Evolutionary conservation across 1,140 invertebrate genomes (phyloP), one percentile per base, ranked within the genome.

Genomic region (Telenomus remus): DNA sequence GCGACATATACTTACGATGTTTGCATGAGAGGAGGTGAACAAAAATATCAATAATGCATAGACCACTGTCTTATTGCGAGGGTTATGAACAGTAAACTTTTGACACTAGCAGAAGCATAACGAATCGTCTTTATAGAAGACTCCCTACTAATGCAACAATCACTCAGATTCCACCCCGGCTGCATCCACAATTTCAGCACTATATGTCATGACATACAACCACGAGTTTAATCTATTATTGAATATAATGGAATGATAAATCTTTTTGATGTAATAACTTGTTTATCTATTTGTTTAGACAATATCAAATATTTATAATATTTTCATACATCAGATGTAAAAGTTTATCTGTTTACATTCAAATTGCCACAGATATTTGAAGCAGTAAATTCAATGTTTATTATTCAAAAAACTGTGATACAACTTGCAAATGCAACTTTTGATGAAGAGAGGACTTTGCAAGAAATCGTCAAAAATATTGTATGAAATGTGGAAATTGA

Each of bases 21-120:
- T 27, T 27, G 19, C 2, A 27, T 27, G 19, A 27, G 19, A 27
- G 19, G 37, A 39, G 9, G 37, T 39, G 37, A 9, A 39, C 37
- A 39, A 39, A 39, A 27, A 27, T 39, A 39, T 39, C 9, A 39
- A 39, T 39, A 39, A 39, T 39, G 37, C 37, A 39, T 39, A 39
- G 37, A 55, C 42, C 43, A 56, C 57, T 66, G 66, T 75, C 76
- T 70, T 43, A 47, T 68, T 50, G 57, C 43, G 34, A 79, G 47
- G 63, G 69, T 70, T 78, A 83, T 85, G 84, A 82, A 79, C 68
- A 59, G 55, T 46, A 81, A 75, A 82, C 83, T 87, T 87, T 86
- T 84, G 83, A 87, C 83, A 86, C 85, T 86, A 84, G 84, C 85
- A 84, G 81, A 85, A 84, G 79, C 85, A 82, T 78, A 76, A 79